These are phyloP conservation scores for Paracentrotus lividus DNA, from an alignment of 53 echinoderm and acorn worm species.

Conservation along the genomic window DNA sequence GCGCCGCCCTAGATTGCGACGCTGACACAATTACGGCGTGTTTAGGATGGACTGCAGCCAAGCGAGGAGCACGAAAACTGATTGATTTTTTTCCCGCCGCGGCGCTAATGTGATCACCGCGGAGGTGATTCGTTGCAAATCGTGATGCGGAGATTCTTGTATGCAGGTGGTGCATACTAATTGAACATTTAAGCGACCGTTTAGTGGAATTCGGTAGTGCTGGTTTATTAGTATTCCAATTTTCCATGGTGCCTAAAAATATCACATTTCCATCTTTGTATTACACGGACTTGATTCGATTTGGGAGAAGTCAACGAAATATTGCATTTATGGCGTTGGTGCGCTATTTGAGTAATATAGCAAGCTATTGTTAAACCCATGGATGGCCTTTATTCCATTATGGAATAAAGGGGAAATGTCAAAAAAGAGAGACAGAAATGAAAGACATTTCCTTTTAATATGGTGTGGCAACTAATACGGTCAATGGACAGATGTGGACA, in stretches of 20 bases:
- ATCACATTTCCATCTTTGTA: conserved; percentile 22
- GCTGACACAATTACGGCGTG: conserved; percentile 32
- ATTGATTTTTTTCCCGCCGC: conserved; percentile 29
- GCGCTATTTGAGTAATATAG: not conserved
- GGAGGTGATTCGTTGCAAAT: not conserved
- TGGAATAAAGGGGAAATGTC: not conserved
- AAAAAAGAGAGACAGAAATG: not conserved
- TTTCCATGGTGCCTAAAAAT: conserved; percentile 34
- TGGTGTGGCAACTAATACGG: too few species aligned
- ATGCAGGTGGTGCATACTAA: conserved; percentile 33
- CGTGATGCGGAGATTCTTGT: not conserved
- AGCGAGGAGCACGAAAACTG: not conserved
- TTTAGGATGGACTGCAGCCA: conserved; percentile 34
- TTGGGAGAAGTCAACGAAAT: not conserved
- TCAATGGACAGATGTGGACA: too few species aligned
- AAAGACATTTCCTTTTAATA: not conserved
- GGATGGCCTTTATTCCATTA: not conserved
- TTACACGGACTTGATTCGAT: not conserved
- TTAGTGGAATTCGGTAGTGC: not conserved
- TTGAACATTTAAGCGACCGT: conserved; percentile 7
- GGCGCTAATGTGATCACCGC: conserved; percentile 14
- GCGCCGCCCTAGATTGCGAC: conserved; percentile 42
- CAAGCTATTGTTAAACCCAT: not conserved
- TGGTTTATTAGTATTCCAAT: not conserved
- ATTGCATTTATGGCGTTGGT: not conserved